These are phyloP conservation scores for Bursaphelenchus mucronatus DNA, from an alignment of 1,140 invertebrate genomes.

Conservation along the genomic window DNA sequence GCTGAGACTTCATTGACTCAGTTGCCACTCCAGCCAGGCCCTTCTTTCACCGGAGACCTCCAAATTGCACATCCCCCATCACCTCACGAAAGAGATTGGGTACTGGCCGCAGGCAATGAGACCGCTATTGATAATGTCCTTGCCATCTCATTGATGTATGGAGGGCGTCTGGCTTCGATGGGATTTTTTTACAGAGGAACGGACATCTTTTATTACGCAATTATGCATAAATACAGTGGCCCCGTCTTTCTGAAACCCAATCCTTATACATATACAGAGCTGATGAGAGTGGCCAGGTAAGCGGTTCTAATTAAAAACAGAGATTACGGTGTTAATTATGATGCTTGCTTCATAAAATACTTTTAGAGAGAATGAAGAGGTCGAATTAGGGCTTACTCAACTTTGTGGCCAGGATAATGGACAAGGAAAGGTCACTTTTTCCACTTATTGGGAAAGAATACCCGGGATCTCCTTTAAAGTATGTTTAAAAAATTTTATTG, in stretches of 20 bases:
- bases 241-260: constrained; percentile 58
- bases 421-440: constrained; percentile 51
- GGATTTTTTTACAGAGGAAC: constrained; percentile 41
- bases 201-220: constrained; percentile 50
- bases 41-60: constrained; percentile 19
- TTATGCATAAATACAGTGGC: constrained; percentile 56
- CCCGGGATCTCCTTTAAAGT: constrained; percentile 34
- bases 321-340: constrained; percentile 15
- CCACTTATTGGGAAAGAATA: constrained; percentile 57
- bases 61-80: constrained; percentile 52
- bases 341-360: neutral
- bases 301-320: constrained; percentile 17
- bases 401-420: constrained; percentile 57
- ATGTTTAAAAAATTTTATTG: too few species aligned
- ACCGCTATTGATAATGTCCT: constrained; percentile 51
- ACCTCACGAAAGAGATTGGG: constrained; percentile 56
- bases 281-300: constrained; percentile 46
- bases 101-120: constrained; percentile 48
- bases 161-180: constrained; percentile 57
- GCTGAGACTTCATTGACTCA: constrained; percentile 1
- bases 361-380: constrained; percentile 55
- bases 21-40: constrained; percentile 11
- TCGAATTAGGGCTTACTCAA: constrained; percentile 56
- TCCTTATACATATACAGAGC: constrained; percentile 51
- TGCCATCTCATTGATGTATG: constrained; percentile 45